These are phyloP conservation scores for Scaptomyza cyrtandrae DNA, from an alignment of 2,888 invertebrate genomes.

Conservation along the genomic window DNA sequence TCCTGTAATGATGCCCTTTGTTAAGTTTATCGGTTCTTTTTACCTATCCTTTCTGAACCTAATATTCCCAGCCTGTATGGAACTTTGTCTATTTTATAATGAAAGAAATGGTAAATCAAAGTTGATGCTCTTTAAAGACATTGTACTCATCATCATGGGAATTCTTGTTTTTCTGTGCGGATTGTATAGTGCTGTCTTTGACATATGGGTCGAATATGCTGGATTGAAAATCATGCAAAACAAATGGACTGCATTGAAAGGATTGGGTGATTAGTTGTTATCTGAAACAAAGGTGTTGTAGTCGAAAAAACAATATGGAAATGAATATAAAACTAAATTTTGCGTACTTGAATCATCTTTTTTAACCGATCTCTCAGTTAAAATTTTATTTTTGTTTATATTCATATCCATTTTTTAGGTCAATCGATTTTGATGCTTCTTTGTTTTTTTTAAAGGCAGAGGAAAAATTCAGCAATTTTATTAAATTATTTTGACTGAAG, in stretches of 20 bases:
- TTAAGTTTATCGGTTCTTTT: slow-evolving; percentile 36
- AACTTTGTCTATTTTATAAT: slow-evolving; percentile 27
- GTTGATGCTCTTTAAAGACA: slow-evolving; percentile 20
- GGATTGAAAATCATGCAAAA: background rate
- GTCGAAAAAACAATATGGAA: too few species aligned
- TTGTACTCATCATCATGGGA: slow-evolving; percentile 17
- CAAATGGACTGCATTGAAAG: slow-evolving; percentile 5
- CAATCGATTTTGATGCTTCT: too few species aligned
- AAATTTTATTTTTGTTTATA: too few species aligned
- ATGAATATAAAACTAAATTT: too few species aligned
- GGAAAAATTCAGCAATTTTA: too few species aligned
- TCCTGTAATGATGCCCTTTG: slow-evolving; percentile 26
- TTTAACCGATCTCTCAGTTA: too few species aligned
- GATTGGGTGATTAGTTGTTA: background rate
- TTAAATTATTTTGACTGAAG: too few species aligned
- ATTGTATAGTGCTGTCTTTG: slow-evolving; percentile 9
- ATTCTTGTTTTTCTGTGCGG: slow-evolving; percentile 18
- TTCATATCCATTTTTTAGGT: too few species aligned
- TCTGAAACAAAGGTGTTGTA: too few species aligned
- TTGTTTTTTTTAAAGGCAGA: too few species aligned
- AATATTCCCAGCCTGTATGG: slow-evolving; percentile 36
- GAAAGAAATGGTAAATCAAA: slow-evolving; percentile 7
- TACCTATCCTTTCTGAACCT: slow-evolving; percentile 40
- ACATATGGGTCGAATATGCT: slow-evolving; percentile 13
- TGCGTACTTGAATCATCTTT: too few species aligned